phyloP scores from a whole-genome alignment of 1,140 invertebrate genomes.

The Diabrotica virgifera region DNA sequence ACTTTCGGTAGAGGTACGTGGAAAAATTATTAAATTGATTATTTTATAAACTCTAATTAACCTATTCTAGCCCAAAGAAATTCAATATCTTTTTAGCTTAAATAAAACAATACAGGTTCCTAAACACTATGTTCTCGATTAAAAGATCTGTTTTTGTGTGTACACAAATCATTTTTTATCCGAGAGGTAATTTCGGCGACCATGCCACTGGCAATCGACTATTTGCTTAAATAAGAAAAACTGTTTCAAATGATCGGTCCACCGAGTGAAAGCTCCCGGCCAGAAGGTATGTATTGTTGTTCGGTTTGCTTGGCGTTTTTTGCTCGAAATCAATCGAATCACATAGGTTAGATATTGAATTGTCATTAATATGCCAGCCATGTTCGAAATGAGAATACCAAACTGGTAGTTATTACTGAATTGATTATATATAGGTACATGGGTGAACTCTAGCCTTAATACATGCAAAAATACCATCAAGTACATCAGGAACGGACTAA shows the following conservation, averaged over 20 bases:
- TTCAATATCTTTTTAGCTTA: too few relatives aligned
- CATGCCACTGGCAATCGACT: not conserved
- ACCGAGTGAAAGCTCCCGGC: constrained; percentile 8
- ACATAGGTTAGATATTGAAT: constrained; percentile 11
- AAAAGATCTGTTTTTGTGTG: too few relatives aligned
- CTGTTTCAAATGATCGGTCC: constrained; percentile 9
- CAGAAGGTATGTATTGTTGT: too few relatives aligned
- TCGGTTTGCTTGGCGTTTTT: constrained; percentile 1
- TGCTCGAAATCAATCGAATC: constrained; percentile 10
- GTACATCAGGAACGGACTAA: too few relatives aligned
- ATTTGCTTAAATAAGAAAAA: constrained; percentile 8
- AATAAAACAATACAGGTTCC: too few relatives aligned
- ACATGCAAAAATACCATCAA: constrained; percentile 4
- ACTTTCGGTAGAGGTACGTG: too few relatives aligned
- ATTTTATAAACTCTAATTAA: too few relatives aligned
- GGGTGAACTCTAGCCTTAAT: not conserved
- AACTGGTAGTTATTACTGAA: constrained; percentile 10
- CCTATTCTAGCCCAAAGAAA: too few relatives aligned
- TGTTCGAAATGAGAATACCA: constrained; percentile 8
- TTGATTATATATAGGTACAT: constrained; percentile 8
- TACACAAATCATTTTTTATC: too few relatives aligned
- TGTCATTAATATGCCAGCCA: constrained; percentile 11
- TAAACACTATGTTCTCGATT: too few relatives aligned
- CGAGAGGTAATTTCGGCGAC: too few relatives aligned
- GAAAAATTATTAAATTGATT: too few relatives aligned